Percentiles rank a stretch among this genome's conserved stretches.
Conservation (phyloP, 2,113 vertebrate species). For the Apteryx owenii region DNA sequence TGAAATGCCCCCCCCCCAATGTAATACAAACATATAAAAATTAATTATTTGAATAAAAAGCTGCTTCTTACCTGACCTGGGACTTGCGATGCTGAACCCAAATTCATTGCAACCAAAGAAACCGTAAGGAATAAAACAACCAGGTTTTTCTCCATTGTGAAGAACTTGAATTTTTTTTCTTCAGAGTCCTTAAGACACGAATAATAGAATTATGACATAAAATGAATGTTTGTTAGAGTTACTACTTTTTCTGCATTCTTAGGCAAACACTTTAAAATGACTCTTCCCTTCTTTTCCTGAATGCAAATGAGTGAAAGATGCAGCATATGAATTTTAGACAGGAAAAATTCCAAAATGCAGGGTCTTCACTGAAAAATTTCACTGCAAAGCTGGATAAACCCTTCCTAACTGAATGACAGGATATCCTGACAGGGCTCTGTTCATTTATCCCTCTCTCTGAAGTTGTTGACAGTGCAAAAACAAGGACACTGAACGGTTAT, state of each 20-base stretch:
- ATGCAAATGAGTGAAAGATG: background rate
- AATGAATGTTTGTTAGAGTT: background rate
- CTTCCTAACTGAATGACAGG: conserved; percentile 73
- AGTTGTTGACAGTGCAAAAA: conserved; percentile 27
- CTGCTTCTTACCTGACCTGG: conserved; percentile 72
- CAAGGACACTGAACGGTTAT: conserved; percentile 5
- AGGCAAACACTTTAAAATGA: background rate
- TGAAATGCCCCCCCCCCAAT: background rate
- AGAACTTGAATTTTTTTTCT: background rate
- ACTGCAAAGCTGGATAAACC: conserved; percentile 48
- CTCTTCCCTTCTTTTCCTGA: conserved; percentile 17
- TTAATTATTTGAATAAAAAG: background rate
- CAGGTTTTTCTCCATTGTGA: conserved; percentile 49
- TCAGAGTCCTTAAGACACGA: background rate
- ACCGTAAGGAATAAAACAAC: background rate
- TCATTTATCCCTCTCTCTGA: conserved; percentile 35
- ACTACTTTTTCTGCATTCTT: conserved; percentile 42
- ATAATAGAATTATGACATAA: background rate
- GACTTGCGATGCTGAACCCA: conserved; percentile 7
- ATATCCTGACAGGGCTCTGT: conserved; percentile 73
- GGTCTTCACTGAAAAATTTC: background rate
- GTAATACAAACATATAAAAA: background rate
- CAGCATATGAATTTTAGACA: background rate
- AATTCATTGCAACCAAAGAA: background rate
- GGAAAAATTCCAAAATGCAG: conserved; percentile 36